phyloP scores from a whole-genome alignment of 2,113 vertebrate species.

The Centropus bengalensis region DNA sequence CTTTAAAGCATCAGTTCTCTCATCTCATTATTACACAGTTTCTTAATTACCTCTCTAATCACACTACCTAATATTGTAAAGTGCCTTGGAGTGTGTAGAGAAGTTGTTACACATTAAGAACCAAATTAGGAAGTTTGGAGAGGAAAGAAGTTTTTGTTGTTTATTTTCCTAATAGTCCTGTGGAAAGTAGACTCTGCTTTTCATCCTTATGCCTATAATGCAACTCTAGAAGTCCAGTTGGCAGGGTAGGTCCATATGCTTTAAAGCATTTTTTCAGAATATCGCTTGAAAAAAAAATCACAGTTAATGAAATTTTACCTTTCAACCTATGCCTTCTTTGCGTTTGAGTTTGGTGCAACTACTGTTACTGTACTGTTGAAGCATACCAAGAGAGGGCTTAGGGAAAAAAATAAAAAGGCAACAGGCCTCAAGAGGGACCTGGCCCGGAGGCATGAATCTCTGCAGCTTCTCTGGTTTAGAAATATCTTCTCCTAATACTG shows the following conservation, averaged over 20 bases:
- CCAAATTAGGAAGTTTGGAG: slow-evolving; percentile 18
- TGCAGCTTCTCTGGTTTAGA: neutral
- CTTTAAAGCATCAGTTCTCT: slow-evolving; percentile 21
- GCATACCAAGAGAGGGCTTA: neutral
- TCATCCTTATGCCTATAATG: neutral
- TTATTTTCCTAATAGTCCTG: neutral
- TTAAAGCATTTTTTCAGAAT: neutral
- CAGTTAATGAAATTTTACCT: neutral
- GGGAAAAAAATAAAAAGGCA: neutral
- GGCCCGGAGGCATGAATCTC: neutral
- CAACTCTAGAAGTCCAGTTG: neutral
- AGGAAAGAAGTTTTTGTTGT: neutral
- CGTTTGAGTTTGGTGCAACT: neutral
- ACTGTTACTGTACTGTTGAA: neutral
- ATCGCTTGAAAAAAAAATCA: neutral
- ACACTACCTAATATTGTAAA: slow-evolving; percentile 44
- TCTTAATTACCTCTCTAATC: slow-evolving; percentile 54
- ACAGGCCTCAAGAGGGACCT: neutral
- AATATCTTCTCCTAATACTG: neutral
- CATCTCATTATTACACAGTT: slow-evolving; percentile 1
- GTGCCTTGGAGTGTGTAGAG: slow-evolving; percentile 22
- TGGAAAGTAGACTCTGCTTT: neutral
- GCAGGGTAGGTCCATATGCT: neutral
- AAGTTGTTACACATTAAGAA: slow-evolving; percentile 40
- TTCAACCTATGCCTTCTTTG: neutral